Base-by-base conservation (phyloP, 2,113 vertebrate species). In the Hepsetus odoe region DNA sequence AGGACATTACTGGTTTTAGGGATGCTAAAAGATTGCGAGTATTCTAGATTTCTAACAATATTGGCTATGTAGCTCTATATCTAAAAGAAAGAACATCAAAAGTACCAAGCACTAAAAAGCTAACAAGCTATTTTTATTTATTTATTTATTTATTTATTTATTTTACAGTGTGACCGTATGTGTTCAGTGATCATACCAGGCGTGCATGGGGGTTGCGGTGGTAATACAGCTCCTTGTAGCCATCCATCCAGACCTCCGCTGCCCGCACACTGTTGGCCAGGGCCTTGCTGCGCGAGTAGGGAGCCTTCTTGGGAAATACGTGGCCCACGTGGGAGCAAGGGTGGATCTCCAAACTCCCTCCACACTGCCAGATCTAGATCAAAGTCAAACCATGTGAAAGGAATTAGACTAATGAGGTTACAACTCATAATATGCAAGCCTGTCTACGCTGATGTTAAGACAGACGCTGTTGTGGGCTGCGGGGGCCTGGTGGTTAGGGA, bases 311-410 rank as follows among this genome's bases (percentile, higher is more conserved):
- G 16, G 98, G 98, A 85, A 99, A 99, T 62, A 99, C 88, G 0
- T 99, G 98, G 51, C 98, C 98, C 55, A 99, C 98, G 0, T 99
- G 98, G 49, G 98, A 99, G 88, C 98, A 99, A 0, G 98, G 98
- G 87, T 98, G 97, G 81, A 95, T 87, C 90, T 99, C 97, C 86
- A 99, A 93, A 81, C 90, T 96, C 76, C 98, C 98, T 35, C 97
- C 97, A 56, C 98, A 99, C 82, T 98, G 98, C 98, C 97, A 99
- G 88, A 99, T 98, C 98, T 99, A 86, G 18, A 26, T 32, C 79
- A 82, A 77, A 84, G 38, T 56, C 83, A 13, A 42, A 77, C 13
- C 74, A 74, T 20, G 4, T 80, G 71, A 68, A 83, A 77, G 22
- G 69, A 55, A 72, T 88, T 81, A 83, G 74, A 18, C 49, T 20